A percentile compares a stretch with the other conserved stretches of the same genome.
Conservation (phyloP, 2,888 invertebrate species). For the Osmoderma eremita region DNA sequence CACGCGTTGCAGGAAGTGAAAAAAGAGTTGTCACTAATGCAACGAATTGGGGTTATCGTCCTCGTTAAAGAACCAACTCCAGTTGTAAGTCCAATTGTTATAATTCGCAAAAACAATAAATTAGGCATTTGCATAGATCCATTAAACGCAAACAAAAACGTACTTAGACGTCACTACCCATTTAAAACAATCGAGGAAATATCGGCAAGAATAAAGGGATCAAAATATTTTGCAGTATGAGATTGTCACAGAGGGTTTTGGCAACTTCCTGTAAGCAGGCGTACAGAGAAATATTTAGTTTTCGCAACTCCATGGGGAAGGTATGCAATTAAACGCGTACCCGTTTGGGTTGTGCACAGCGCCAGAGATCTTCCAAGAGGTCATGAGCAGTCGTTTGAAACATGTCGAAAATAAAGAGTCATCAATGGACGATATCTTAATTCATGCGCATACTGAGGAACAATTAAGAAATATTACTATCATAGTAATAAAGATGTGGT, state of each 20-base stretch:
- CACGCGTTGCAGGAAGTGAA: no score
- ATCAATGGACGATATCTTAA: constrained; percentile 7
- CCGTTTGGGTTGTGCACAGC: constrained; percentile 50
- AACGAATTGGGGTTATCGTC: no score
- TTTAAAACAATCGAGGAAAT: constrained; percentile 38
- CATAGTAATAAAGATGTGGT: no score
- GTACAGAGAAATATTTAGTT: constrained; percentile 36
- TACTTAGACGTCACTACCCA: constrained; percentile 36
- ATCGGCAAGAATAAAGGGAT: background rate
- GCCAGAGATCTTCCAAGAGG: constrained; percentile 49
- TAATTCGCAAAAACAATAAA: constrained; percentile 33
- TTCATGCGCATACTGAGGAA: constrained; percentile 4
- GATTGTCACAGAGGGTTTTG: constrained; percentile 47
- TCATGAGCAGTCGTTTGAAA: constrained; percentile 37
- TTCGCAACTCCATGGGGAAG: constrained; percentile 49
- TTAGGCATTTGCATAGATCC: constrained; percentile 39
- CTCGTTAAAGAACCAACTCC: no score
- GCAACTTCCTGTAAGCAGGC: constrained; percentile 41
- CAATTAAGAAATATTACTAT: background rate
- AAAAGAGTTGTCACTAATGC: no score
- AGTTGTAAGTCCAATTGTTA: constrained; percentile 35
- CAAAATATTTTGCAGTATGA: constrained; percentile 42
- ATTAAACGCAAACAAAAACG: constrained; percentile 30
- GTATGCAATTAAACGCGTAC: no score
- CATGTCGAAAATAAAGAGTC: background rate